Conservation (phyloP, 2,113 vertebrate species). For the Plestiodon gilberti region DNA sequence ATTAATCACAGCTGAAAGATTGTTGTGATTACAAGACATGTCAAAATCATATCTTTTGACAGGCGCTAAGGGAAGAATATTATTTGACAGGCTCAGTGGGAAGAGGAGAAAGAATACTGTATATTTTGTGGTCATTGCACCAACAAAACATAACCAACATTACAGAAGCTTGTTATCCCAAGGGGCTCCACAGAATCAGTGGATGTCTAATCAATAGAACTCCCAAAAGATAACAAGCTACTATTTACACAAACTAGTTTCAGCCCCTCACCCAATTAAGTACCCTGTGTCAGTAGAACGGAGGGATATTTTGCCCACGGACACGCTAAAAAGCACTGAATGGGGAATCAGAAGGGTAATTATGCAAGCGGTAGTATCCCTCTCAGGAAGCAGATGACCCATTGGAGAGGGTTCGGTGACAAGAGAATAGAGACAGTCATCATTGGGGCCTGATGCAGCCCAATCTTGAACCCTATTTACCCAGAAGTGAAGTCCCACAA, state of each 20-base stretch:
- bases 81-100: background rate
- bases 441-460: background rate
- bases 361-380: too few relatives aligned
- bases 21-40: background rate
- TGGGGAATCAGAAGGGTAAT: background rate
- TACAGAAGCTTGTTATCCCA: background rate
- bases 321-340: background rate
- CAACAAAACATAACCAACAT: background rate
- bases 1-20: background rate
- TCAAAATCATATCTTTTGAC: background rate
- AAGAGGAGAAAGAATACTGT: background rate
- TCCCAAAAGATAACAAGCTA: background rate
- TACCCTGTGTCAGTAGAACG: background rate
- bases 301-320: background rate
- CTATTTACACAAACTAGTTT: background rate
- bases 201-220: background rate
- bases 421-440: background rate
- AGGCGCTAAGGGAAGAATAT: background rate
- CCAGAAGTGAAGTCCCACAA: background rate
- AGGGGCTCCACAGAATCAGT: background rate
- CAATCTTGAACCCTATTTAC: background rate
- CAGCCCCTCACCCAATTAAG: background rate
- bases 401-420: background rate
- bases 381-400: too few relatives aligned
- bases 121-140: background rate